phyloP scores from a whole-genome alignment of 2,888 invertebrate species.

The Sarcophaga subvicina region DNA sequence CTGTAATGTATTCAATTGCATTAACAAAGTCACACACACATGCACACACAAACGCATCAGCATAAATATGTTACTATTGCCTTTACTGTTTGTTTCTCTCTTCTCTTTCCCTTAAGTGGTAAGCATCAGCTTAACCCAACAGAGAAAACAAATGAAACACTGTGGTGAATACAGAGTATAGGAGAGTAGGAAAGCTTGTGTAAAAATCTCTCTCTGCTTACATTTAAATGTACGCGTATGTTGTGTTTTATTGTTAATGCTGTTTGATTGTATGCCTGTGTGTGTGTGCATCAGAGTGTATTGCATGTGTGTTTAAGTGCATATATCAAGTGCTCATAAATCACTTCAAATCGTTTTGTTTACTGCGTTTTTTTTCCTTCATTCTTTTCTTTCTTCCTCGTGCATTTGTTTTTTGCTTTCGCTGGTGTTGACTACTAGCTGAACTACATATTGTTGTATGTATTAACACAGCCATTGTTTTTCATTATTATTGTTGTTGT shows the following conservation, averaged over 20 bases:
- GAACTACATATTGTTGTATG: not conserved
- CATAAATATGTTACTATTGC: slow-evolving; percentile 1
- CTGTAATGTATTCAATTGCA: not conserved
- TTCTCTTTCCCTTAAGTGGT: not conserved
- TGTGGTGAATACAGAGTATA: not conserved
- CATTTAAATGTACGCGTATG: not conserved
- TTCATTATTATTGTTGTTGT: not conserved
- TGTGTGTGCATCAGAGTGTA: not conserved
- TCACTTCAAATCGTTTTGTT: slow-evolving; percentile 57
- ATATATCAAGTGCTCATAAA: slow-evolving; percentile 57
- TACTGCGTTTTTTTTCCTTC: slow-evolving; percentile 12
- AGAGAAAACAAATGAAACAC: not conserved
- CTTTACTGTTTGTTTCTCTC: not conserved
- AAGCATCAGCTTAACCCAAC: not conserved
- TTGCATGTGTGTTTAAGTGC: slow-evolving; percentile 10
- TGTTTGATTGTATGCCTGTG: not conserved
- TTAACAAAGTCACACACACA: not conserved
- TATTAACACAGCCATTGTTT: not conserved
- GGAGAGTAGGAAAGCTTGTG: not conserved
- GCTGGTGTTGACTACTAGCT: too few species aligned
- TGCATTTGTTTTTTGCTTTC: not conserved
- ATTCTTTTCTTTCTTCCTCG: not conserved
- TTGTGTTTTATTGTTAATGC: not conserved
- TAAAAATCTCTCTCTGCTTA: not conserved
- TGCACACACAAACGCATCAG: not conserved